Evolutionary conservation across 2,797 vertebrate species (phyloP).

Genomic region (Coregonus sp.): DNA sequence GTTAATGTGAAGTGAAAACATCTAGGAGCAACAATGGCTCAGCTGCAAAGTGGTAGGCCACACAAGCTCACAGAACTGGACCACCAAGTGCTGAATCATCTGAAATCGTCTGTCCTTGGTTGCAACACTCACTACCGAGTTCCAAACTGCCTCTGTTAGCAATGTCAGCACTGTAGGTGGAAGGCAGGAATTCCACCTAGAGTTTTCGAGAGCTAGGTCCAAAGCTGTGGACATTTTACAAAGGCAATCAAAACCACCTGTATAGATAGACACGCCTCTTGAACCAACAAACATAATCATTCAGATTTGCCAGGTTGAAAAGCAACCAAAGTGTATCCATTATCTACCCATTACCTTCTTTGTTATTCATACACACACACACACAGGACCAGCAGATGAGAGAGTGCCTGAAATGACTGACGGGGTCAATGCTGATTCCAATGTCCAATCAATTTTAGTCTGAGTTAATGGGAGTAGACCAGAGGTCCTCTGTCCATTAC

Average conservation of each 20-base stretch:
- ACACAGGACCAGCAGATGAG: neutral
- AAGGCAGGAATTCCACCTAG: too few species aligned
- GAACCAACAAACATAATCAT: neutral
- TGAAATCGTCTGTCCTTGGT: too few species aligned
- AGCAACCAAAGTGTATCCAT: too few species aligned
- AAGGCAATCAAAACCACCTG: neutral
- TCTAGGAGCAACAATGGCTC: too few species aligned
- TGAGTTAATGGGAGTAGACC: slow-evolving; percentile 33
- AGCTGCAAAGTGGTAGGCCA: too few species aligned
- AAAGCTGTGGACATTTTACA: neutral
- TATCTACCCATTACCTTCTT: neutral
- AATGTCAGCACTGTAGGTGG: too few species aligned
- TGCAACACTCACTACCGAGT: too few species aligned
- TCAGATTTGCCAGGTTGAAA: neutral
- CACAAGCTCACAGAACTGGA: too few species aligned
- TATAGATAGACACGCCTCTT: slow-evolving; percentile 5
- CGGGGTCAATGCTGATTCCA: slow-evolving; percentile 30
- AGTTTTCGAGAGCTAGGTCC: neutral
- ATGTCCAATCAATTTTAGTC: slow-evolving; percentile 41
- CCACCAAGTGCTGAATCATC: too few species aligned
- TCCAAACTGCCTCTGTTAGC: too few species aligned
- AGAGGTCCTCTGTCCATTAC: slow-evolving; percentile 37
- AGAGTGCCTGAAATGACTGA: slow-evolving; percentile 24
- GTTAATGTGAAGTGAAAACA: too few species aligned
- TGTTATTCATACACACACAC: neutral